A percentile compares a stretch with the other conserved stretches of the same genome.
phyloP scores from a whole-genome alignment of 2,888 invertebrate genomes.

The Melieria crassipennis region DNA sequence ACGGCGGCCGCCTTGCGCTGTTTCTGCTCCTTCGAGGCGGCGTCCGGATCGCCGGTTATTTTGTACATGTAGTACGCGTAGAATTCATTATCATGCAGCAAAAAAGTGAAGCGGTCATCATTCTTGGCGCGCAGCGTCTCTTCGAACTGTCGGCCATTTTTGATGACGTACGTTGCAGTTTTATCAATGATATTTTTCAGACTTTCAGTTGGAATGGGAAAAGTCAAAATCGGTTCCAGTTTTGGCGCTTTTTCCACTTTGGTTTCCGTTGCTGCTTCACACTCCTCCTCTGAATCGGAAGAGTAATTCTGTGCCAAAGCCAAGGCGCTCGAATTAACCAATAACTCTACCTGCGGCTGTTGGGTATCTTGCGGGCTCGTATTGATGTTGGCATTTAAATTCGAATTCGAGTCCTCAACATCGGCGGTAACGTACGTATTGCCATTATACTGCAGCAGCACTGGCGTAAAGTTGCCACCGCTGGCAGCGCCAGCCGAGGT shows the following conservation, averaged over 20 bases:
- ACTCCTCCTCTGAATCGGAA: constrained; percentile 67
- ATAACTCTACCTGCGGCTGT: constrained; percentile 55
- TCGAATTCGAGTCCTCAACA: constrained; percentile 39
- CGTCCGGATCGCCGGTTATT: constrained; percentile 64
- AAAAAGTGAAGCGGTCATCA: constrained; percentile 88
- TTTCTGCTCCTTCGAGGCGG: constrained; percentile 60
- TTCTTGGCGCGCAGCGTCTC: constrained; percentile 83
- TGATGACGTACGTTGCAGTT: constrained; percentile 95
- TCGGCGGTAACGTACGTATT: constrained; percentile 52
- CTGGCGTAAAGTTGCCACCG: constrained; percentile 55
- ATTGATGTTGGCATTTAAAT: constrained; percentile 30
- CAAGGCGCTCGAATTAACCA: constrained; percentile 62
- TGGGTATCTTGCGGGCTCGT: constrained; percentile 19
- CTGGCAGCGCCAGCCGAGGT: constrained; percentile 44
- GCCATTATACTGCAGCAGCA: constrained; percentile 60
- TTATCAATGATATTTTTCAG: constrained; percentile 91
- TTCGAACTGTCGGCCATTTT: constrained; percentile 95
- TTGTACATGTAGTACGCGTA: constrained; percentile 83
- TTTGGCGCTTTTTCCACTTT: constrained; percentile 17
- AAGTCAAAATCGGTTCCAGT: constrained; percentile 53
- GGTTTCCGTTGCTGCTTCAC: too few relatives aligned
- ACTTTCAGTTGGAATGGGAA: constrained; percentile 80
- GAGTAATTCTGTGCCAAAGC: constrained; percentile 72
- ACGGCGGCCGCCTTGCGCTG: constrained; percentile 59
- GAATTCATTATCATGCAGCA: constrained; percentile 80